Base-by-base conservation (phyloP, 2,797 vertebrate genomes). In the Rousettus madagascariensis region DNA sequence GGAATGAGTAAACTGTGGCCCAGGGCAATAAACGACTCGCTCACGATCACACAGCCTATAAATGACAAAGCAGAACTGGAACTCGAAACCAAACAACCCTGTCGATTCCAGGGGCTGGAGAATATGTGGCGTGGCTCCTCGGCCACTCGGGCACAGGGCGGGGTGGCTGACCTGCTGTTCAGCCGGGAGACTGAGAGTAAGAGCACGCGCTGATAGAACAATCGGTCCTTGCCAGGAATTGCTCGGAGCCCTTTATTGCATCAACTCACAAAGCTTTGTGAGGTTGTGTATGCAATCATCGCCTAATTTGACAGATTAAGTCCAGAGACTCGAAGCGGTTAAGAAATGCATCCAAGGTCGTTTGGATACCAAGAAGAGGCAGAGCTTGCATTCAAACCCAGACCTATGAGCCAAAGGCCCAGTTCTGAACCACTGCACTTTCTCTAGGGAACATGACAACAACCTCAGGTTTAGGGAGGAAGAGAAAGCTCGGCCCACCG, bases 1-100 rank as follows among this genome's bases (percentile, higher is more conserved):
- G 53, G 94, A 97, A 93, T 84, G 86, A 89, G 89, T 65, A 89
- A 94, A 86, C 36, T 30, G 19, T 41, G 53, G 63, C 57, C 51
- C 49, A 68, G 46, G 57, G 69, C 33, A 66, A 46, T 30, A 59
- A 74, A 65, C 59, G 28, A 43, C 68, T 75, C 61, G 12, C 53
- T 95, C 33, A 38, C 2, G 33, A 41, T 69, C 65, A 36, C 22
- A 66, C 36, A 75, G 63, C 26, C 74, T 17, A 6, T 13, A n/a
- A 46, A 86, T 46, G 55, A 72, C 30, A 41, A 51, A 49, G 53
- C 22, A 77, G 79, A 53, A 30, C 4, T 46, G 28, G 57, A 59
- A 74, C 57, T 38, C 11, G 53, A 78, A 53, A 71, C 65, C 68
- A 43, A 88, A 66, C 28, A 43, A 22, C 71, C 63, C 65, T 74